A percentile compares a stretch with the other conserved stretches of the same genome.
phyloP scores from a whole-genome alignment of 2,888 invertebrate species.

The Cataglyphis rosenhaueri region DNA sequence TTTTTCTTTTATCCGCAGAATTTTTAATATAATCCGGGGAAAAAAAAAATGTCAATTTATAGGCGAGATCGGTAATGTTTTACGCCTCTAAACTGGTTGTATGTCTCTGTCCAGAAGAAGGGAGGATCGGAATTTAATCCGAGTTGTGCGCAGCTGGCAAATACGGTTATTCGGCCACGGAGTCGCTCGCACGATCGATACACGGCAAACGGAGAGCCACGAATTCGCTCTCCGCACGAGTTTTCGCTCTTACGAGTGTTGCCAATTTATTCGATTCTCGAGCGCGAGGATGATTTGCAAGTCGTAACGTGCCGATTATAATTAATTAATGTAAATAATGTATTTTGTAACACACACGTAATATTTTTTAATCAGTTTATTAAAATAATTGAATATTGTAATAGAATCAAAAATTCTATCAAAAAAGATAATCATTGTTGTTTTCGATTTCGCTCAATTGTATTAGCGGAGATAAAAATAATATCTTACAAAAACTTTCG shows the following conservation, averaged over 20 bases:
- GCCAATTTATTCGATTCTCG: not conserved
- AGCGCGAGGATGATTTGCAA: not conserved
- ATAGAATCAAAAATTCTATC: not conserved
- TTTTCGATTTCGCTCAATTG: not conserved
- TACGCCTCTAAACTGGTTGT: slow-evolving; percentile 11
- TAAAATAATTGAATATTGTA: not conserved
- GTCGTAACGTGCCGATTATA: not conserved
- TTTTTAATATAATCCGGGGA: not conserved
- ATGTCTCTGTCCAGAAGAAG: not conserved
- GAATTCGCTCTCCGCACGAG: slow-evolving; percentile 15
- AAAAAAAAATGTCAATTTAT: not conserved
- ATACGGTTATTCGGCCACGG: slow-evolving; percentile 54
- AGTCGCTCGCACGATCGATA: slow-evolving; percentile 46
- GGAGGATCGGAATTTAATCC: slow-evolving; percentile 35
- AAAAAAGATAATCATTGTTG: not conserved
- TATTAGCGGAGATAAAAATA: not conserved
- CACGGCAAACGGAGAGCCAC: slow-evolving; percentile 18
- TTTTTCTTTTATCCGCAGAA: not conserved
- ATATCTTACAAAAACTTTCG: not conserved
- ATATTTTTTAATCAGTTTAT: not conserved
- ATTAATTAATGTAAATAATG: not conserved
- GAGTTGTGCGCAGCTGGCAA: slow-evolving; percentile 46
- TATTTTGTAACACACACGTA: not conserved
- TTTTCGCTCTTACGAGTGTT: slow-evolving; percentile 21
- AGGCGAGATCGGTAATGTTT: not conserved